Evolutionary conservation across 2,113 vertebrate genomes (phyloP).

Genomic region (Larimichthys polyactis): DNA sequence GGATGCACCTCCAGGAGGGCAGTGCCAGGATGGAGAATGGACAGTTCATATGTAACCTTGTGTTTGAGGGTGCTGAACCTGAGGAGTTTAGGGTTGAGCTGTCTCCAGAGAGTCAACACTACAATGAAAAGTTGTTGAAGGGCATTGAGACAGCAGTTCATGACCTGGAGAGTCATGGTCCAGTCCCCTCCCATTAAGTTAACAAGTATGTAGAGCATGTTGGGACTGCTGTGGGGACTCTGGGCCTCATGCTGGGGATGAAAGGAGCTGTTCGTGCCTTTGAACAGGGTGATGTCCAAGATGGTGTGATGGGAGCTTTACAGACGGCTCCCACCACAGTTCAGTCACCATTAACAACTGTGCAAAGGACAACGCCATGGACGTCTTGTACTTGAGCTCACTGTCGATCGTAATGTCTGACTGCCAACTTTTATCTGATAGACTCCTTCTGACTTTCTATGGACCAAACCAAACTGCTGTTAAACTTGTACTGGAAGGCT

Average conservation of each 20-base stretch:
- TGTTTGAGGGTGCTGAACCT: not conserved
- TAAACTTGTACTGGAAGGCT: not conserved
- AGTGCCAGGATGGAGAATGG: slow-evolving; percentile 28
- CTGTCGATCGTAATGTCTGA: not conserved
- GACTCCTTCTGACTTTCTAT: slow-evolving; percentile 26
- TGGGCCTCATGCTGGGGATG: slow-evolving; percentile 61
- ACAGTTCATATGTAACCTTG: slow-evolving; percentile 37
- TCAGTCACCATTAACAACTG: slow-evolving; percentile 68
- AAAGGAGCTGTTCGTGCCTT: slow-evolving; percentile 44
- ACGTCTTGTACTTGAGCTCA: slow-evolving; percentile 54
- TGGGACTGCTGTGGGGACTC: slow-evolving; percentile 4
- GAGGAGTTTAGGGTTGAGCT: slow-evolving; percentile 36
- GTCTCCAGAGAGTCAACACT: slow-evolving; percentile 30
- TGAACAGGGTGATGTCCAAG: slow-evolving; percentile 49
- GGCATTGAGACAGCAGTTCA: slow-evolving; percentile 17
- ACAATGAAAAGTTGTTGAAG: slow-evolving; percentile 15
- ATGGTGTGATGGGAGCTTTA: not conserved
- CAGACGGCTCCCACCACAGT: slow-evolving; percentile 36
- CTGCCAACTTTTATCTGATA: not conserved
- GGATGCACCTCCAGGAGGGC: slow-evolving; percentile 5
- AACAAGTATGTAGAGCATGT: not conserved
- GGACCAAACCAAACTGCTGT: not conserved
- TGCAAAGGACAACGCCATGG: slow-evolving; percentile 53
- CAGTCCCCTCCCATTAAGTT: not conserved
- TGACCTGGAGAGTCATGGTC: slow-evolving; percentile 29